Evolutionary conservation across 1,140 invertebrate genomes (phyloP), one percentile per base, ranked within the genome.

Genomic region (Odontomachus brunneus): DNA sequence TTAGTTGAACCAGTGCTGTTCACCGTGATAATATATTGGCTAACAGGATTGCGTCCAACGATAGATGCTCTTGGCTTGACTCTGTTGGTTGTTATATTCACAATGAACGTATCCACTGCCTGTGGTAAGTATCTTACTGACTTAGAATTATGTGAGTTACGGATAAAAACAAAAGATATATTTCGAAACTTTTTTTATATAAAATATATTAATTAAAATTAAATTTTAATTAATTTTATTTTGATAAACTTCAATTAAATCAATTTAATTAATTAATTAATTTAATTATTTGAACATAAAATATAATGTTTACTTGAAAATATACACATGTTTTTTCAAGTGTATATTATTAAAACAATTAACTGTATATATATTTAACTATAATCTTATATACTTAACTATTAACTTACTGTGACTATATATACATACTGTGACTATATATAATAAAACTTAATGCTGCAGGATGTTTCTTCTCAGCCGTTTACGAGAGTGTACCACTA

Each of bases 391-490:
- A n/a, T n/a, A n/a, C n/a, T n/a, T n/a, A n/a, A n/a, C n/a, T n/a
- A n/a, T n/a, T n/a, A n/a, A n/a, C n/a, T n/a, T n/a, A n/a, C n/a
- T n/a, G n/a, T n/a, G n/a, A n/a, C n/a, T n/a, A n/a, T n/a, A n/a
- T n/a, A n/a, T n/a, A n/a, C n/a, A n/a, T n/a, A 15, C 12, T 53
- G 15, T 22, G 26, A 5, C 0, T 49, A 7, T 9, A 59, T 17
- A 5, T 51, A 38, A 5, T 0, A 11, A 29, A 44, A 5, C 15
- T 3, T 38, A 2, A 11, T 62, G 73, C 95, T 95, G 22, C 92
- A 98, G 97, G 97, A 55, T 96, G 96, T 76, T 97, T 98, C 91
- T 98, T 98, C 91, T 98, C 97, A 0, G 96, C 96, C 51, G 96
- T 97, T 15, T 98, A 97, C 90, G 97, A 97, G 53, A 97, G 96